A percentile compares a stretch with the other conserved stretches of the same genome.
Evolutionary conservation across 2,888 invertebrate genomes (phyloP).

Genomic region (Tyria jacobaeae): DNA sequence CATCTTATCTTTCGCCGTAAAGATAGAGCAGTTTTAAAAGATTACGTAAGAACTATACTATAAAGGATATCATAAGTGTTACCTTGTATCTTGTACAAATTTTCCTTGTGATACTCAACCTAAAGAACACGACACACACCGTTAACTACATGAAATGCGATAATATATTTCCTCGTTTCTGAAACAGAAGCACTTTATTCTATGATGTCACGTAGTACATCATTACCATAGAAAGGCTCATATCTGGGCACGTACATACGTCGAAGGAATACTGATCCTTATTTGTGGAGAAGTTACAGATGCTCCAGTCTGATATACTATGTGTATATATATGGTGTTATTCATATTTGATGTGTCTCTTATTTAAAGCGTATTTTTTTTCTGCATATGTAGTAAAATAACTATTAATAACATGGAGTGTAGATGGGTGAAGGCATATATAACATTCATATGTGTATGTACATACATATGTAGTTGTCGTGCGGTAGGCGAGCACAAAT

Average conservation of each 20-base stretch:
- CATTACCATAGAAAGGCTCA: slow-evolving; percentile 40
- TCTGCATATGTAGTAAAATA: too few relatives aligned
- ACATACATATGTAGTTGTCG: too few relatives aligned
- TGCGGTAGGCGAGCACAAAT: too few relatives aligned
- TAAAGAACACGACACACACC: slow-evolving; percentile 26
- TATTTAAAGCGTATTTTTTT: too few relatives aligned
- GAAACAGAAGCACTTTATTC: slow-evolving; percentile 40
- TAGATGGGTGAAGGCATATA: too few relatives aligned
- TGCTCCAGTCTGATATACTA: slow-evolving; percentile 24
- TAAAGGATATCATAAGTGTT: slow-evolving; percentile 1
- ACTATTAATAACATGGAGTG: too few relatives aligned
- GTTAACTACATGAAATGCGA: slow-evolving; percentile 35
- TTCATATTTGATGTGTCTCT: too few relatives aligned
- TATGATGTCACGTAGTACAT: slow-evolving; percentile 41
- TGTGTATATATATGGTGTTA: too few relatives aligned
- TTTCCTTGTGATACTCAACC: slow-evolving; percentile 15
- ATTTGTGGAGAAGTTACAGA: slow-evolving; percentile 22
- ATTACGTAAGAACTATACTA: background rate
- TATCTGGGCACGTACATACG: slow-evolving; percentile 44
- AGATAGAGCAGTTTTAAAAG: background rate
- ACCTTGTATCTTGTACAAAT: slow-evolving; percentile 4
- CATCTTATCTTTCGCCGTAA: background rate
- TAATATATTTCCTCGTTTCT: slow-evolving; percentile 28
- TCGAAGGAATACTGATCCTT: slow-evolving; percentile 40
- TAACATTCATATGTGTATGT: too few relatives aligned